Percentiles rank a stretch among this genome's conserved stretches.
phyloP scores from a whole-genome alignment of 92 coral and sea anemone genomes.

The Anthopleura xanthogrammica region DNA sequence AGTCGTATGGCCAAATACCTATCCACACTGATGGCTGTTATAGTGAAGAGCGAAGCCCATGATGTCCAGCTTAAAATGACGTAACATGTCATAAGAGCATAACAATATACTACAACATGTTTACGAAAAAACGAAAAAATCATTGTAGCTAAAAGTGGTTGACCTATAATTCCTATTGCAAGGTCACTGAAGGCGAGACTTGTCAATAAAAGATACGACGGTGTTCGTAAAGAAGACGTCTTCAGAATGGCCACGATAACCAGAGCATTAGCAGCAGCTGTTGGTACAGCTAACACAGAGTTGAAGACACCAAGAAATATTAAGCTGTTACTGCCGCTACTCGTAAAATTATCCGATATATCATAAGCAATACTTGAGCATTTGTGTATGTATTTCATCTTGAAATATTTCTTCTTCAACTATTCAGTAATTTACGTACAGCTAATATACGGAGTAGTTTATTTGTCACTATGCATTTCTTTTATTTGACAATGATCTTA shows the following conservation, averaged over 20 bases:
- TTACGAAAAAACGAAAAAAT: neutral
- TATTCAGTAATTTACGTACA: no score
- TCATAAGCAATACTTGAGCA: neutral
- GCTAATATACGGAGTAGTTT: no score
- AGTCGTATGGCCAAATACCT: conserved; percentile 28
- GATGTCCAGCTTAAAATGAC: conserved; percentile 8
- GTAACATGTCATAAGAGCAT: neutral
- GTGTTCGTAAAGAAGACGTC: conserved; percentile 3
- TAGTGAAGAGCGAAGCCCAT: conserved; percentile 17
- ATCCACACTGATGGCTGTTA: conserved; percentile 24
- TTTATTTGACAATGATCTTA: no score
- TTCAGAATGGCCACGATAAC: conserved; percentile 14
- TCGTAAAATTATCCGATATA: neutral
- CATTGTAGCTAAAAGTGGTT: conserved; percentile 8
- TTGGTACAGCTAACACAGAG: conserved; percentile 9
- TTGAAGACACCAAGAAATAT: neutral
- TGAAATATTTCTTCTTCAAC: neutral
- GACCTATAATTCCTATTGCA: conserved; percentile 11
- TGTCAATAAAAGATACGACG: conserved; percentile 15
- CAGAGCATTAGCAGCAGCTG: conserved; percentile 21
- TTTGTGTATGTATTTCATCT: neutral
- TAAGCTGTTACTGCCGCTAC: neutral
- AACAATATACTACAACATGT: neutral
- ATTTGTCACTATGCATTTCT: no score
- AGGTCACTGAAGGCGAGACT: conserved; percentile 26